A percentile compares a stretch with the other conserved stretches of the same genome.
Conservation (phyloP, 2,113 vertebrate species). For the Engystomops pustulosus region DNA sequence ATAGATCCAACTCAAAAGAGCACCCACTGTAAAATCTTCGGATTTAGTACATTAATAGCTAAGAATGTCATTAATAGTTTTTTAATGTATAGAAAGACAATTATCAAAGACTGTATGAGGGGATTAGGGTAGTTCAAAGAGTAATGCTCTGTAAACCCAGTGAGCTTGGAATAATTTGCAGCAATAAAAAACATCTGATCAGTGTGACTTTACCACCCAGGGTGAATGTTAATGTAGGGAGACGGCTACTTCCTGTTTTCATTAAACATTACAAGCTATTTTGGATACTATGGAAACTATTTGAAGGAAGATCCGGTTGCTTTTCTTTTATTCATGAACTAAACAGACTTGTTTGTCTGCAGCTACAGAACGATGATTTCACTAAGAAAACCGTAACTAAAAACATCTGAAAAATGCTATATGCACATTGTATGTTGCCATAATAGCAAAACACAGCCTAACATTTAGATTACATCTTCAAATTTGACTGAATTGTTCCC, state of each 20-base stretch:
- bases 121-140: neutral
- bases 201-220: constrained; percentile 50
- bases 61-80: neutral
- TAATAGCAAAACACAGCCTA: constrained; percentile 3
- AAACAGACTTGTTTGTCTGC: constrained; percentile 51
- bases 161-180: constrained; percentile 18
- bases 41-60: neutral
- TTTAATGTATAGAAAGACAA: neutral
- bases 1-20: neutral
- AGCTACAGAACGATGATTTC: constrained; percentile 26
- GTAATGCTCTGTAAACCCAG: neutral
- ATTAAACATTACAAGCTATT: constrained; percentile 49
- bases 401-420: constrained; percentile 14
- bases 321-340: constrained; percentile 54
- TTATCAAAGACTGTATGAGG: neutral
- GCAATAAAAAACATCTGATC: constrained; percentile 54
- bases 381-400: constrained; percentile 31
- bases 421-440: neutral
- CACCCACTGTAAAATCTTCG: neutral
- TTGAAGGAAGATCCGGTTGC: constrained; percentile 52
- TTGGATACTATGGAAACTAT: constrained; percentile 59
- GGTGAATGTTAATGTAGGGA: constrained; percentile 17
- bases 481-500: constrained; percentile 7
- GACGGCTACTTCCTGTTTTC: constrained; percentile 54
- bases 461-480: constrained; percentile 17